Conservation (phyloP, 1,140 invertebrate genomes). For the Ceratina calcarata region DNA sequence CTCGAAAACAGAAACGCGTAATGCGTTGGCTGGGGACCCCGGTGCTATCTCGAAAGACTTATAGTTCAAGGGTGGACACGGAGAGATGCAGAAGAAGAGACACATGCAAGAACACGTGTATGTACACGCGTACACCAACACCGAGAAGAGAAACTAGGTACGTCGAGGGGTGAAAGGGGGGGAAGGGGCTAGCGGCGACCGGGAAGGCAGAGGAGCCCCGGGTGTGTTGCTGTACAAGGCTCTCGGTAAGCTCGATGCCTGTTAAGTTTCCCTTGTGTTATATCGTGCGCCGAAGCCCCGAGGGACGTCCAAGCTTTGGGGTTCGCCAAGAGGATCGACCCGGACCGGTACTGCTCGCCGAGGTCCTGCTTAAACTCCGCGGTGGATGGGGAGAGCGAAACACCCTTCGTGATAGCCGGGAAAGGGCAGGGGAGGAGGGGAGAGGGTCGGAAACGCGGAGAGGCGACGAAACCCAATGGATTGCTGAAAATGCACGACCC, state of each 20-base stretch:
- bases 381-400: background rate
- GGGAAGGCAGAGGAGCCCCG: too few species aligned
- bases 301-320: constrained; percentile 55
- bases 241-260: constrained; percentile 62
- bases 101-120: background rate
- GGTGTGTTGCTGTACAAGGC: constrained; percentile 44
- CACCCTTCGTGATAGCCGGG: constrained; percentile 1
- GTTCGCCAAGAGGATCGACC: constrained; percentile 57
- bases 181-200: background rate
- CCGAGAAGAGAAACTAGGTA: too few species aligned
- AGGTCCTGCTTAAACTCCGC: constrained; percentile 53
- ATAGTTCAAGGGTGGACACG: constrained; percentile 35
- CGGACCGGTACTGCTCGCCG: constrained; percentile 33
- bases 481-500: constrained; percentile 49
- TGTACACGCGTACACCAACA: too few species aligned
- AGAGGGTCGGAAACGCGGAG: background rate
- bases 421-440: background rate
- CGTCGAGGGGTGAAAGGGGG: too few species aligned
- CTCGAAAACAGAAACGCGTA: constrained; percentile 32
- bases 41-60: constrained; percentile 34
- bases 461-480: constrained; percentile 46
- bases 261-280: constrained; percentile 63
- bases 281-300: constrained; percentile 53
- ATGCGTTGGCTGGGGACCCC: constrained; percentile 1
- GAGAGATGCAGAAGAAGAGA: background rate